These are phyloP conservation scores for Drosophila vallismaia DNA, from an alignment of 2,888 invertebrate genomes.

Conservation along the genomic window DNA sequence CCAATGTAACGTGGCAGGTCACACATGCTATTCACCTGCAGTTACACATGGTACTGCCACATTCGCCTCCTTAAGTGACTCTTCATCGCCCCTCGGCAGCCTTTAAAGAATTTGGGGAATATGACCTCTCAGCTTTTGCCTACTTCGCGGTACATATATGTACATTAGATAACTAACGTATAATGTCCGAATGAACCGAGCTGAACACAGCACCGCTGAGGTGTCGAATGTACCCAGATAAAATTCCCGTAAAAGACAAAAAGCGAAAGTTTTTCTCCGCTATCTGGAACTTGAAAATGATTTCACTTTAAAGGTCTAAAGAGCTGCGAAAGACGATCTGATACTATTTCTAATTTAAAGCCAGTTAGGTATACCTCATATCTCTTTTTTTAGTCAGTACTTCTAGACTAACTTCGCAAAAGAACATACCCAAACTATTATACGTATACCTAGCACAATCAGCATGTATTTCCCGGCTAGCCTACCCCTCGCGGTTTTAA, in stretches of 20 bases:
- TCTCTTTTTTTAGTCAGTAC: too few relatives aligned
- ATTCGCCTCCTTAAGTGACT: slow-evolving; percentile 1
- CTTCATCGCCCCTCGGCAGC: slow-evolving; percentile 23
- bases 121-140: slow-evolving; percentile 4
- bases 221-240: slow-evolving; percentile 28
- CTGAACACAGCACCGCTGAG: slow-evolving; percentile 14
- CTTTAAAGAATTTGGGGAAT: slow-evolving; percentile 24
- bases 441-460: not conserved
- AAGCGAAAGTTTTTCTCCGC: slow-evolving; percentile 39
- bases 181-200: slow-evolving; percentile 11
- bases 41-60: not conserved
- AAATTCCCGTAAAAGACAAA: slow-evolving; percentile 8
- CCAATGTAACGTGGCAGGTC: slow-evolving; percentile 55
- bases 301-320: not conserved
- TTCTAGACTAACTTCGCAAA: too few relatives aligned
- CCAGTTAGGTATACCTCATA: not conserved
- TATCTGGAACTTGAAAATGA: not conserved
- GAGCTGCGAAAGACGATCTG: not conserved
- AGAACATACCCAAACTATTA: too few relatives aligned
- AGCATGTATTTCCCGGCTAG: not conserved
- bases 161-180: slow-evolving; percentile 29
- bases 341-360: not conserved
- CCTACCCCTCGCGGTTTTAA: slow-evolving; percentile 14
- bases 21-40: slow-evolving; percentile 45
- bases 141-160: slow-evolving; percentile 32